These are phyloP conservation scores for Scopus umbretta DNA, from an alignment of 2,113 vertebrate genomes.

Conservation along the genomic window DNA sequence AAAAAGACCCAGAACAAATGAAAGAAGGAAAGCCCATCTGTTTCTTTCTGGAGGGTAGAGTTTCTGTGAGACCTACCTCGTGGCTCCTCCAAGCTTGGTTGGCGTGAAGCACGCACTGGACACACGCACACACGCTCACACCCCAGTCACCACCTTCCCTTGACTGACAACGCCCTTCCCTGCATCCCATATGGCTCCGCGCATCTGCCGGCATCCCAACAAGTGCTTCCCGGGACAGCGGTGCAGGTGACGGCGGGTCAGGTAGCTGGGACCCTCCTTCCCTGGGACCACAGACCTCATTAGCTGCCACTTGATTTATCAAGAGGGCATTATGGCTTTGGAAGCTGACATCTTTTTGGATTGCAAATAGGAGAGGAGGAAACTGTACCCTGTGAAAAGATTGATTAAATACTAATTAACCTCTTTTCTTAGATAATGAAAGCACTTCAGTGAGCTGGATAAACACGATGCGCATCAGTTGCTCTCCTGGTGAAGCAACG, in stretches of 20 bases:
- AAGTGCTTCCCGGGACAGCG: constrained; percentile 14
- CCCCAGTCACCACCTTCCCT: background rate
- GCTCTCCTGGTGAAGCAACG: constrained; percentile 40
- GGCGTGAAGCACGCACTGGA: background rate
- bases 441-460: constrained; percentile 59
- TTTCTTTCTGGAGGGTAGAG: constrained; percentile 10
- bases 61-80: constrained; percentile 24
- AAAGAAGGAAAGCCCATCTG: background rate
- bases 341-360: constrained; percentile 58
- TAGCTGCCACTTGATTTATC: constrained; percentile 70
- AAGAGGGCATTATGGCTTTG: constrained; percentile 57
- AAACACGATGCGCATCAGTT: constrained; percentile 61
- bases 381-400: constrained; percentile 67
- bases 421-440: constrained; percentile 64
- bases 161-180: constrained; percentile 19
- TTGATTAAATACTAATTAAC: constrained; percentile 70
- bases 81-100: background rate
- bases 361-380: constrained; percentile 59
- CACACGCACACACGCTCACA: background rate
- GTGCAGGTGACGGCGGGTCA: constrained; percentile 63
- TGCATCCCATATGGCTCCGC: constrained; percentile 10
- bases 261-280: constrained; percentile 59
- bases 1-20: too few relatives aligned
- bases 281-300: constrained; percentile 50
- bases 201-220: constrained; percentile 37